Conservation (phyloP, 2,797 vertebrate genomes). For the Tragopan temminckii region DNA sequence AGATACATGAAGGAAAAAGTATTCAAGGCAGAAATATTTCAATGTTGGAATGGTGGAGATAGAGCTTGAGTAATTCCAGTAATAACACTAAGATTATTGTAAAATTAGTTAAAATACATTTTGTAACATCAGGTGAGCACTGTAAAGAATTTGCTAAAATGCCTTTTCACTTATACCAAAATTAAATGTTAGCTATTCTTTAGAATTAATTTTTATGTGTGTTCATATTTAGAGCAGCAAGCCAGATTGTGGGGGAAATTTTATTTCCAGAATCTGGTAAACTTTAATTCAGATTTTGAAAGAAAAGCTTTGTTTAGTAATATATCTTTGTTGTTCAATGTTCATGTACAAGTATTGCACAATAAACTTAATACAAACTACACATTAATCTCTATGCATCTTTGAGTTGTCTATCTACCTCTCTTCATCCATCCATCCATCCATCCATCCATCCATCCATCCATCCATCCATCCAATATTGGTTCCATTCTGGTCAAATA, state of each 20-base stretch:
- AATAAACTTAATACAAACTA: background rate
- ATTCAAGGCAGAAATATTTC: background rate
- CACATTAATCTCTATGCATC: background rate
- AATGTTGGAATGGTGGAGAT: background rate
- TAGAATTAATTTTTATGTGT: background rate
- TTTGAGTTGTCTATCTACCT: background rate
- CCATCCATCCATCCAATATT: background rate
- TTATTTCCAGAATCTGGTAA: background rate
- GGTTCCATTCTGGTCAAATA: background rate
- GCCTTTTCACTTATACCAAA: background rate
- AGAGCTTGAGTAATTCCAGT: background rate
- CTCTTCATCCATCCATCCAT: background rate
- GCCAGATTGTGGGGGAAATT: background rate
- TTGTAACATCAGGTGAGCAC: background rate
- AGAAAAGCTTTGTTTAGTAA: background rate
- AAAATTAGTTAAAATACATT: background rate
- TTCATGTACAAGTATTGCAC: background rate
- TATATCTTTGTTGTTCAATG: background rate
- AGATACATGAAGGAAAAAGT: background rate
- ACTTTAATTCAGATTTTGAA: background rate
- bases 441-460: background rate
- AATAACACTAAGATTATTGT: background rate
- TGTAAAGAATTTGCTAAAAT: background rate
- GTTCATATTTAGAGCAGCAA: background rate
- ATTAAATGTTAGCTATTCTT: background rate